A percentile compares a stretch with the other conserved stretches of the same genome.
These are phyloP conservation scores for Drosophila leonis DNA, from an alignment of 2,888 invertebrate species.

Conservation along the genomic window DNA sequence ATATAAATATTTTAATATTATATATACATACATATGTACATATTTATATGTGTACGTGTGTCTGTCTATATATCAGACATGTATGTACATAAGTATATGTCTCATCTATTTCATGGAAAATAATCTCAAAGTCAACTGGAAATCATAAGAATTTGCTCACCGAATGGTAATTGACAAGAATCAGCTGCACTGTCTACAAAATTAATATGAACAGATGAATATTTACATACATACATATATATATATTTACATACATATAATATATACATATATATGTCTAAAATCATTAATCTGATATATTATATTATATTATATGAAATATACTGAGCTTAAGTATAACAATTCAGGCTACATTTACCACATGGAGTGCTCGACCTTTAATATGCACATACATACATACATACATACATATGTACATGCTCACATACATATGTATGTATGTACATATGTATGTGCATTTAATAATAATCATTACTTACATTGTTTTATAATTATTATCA, in stretches of 20 bases:
- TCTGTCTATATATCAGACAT: not conserved
- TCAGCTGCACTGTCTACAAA: constrained; percentile 8
- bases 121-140: not conserved
- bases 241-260: no score
- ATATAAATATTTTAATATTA: no score
- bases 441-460: no score
- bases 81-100: not conserved
- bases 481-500: no score
- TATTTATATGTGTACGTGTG: not conserved
- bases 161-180: not conserved
- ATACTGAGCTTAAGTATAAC: no score
- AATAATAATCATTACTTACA: not conserved
- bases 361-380: not conserved
- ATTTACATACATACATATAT: not conserved
- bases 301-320: no score
- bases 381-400: not conserved
- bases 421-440: no score
- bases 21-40: not conserved
- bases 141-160: not conserved
- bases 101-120: constrained; percentile 1
- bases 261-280: no score
- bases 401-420: not conserved
- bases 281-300: not conserved
- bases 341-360: not conserved
- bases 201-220: not conserved